A percentile compares a stretch with the other conserved stretches of the same genome.
Conservation (phyloP, 92 coral and sea anemone genomes). For the Plumapathes pennacea region DNA sequence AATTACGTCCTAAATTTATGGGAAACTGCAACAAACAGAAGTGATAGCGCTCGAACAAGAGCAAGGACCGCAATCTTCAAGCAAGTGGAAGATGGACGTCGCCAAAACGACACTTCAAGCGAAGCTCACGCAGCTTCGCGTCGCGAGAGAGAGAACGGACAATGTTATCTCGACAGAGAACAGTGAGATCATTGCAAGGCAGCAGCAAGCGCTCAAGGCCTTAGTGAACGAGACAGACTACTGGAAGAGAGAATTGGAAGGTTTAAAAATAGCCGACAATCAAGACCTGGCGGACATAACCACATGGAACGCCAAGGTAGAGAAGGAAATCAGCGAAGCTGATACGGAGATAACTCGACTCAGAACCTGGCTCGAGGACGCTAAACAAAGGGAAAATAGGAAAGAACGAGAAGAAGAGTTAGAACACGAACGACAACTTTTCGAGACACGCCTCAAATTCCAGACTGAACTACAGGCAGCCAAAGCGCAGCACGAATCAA, state of each 20-base stretch:
- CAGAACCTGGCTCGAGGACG: not conserved
- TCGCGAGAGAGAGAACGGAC: constrained; percentile 30
- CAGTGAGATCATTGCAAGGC: constrained; percentile 17
- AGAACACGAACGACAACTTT: constrained; percentile 34
- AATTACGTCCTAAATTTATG: no score
- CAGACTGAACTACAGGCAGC: constrained; percentile 24
- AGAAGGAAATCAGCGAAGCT: constrained; percentile 9
- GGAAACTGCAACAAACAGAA: no score
- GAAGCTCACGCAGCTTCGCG: constrained; percentile 25
- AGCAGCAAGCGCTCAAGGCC: constrained; percentile 14
- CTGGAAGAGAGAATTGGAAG: constrained; percentile 13
- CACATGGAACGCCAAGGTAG: not conserved
- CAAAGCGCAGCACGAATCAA: not conserved
- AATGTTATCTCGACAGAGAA: constrained; percentile 9
- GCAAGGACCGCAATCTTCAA: constrained; percentile 7
- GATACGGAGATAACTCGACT: constrained; percentile 12
- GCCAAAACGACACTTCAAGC: constrained; percentile 18
- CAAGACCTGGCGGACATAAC: constrained; percentile 1
- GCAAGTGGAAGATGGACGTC: constrained; percentile 34
- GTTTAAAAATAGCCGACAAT: constrained; percentile 20
- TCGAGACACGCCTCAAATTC: constrained; percentile 37
- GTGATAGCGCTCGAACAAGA: constrained; percentile 55
- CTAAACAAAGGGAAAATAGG: not conserved
- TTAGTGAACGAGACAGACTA: constrained; percentile 23
- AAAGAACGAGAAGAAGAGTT: constrained; percentile 33